phyloP scores from a whole-genome alignment of 1,140 invertebrate genomes.

The Ephestia elutella region DNA sequence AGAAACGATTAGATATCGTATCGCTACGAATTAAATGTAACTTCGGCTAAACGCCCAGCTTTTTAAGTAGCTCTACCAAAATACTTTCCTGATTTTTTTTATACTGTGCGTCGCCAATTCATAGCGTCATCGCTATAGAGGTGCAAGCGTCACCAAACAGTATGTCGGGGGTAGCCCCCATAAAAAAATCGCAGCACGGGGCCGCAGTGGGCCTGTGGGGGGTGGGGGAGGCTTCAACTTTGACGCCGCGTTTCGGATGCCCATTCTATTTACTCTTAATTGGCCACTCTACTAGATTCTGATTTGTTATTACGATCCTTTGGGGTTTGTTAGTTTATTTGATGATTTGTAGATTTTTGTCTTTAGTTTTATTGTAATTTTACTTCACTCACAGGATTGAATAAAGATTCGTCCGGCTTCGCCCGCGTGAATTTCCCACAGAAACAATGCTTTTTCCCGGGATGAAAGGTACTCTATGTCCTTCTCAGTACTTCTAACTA shows the following conservation, averaged over 20 bases:
- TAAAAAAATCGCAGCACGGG: constrained; percentile 56
- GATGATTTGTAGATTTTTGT: neutral
- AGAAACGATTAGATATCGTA: too few species aligned
- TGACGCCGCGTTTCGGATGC: constrained; percentile 47
- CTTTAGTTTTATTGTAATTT: too few species aligned
- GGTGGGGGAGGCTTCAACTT: constrained; percentile 43
- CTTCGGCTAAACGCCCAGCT: too few species aligned
- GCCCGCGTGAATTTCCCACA: too few species aligned
- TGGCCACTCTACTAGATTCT: constrained; percentile 43
- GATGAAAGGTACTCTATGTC: too few species aligned
- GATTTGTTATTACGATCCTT: constrained; percentile 33
- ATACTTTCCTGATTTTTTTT: too few species aligned
- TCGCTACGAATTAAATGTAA: too few species aligned
- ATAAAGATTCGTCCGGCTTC: too few species aligned
- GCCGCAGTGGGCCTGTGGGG: constrained; percentile 8
- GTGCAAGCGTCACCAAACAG: constrained; percentile 66
- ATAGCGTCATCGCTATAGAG: constrained; percentile 22
- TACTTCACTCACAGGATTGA: too few species aligned
- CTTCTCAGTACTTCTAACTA: too few species aligned
- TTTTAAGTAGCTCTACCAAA: too few species aligned
- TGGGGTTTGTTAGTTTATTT: neutral
- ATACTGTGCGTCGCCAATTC: constrained; percentile 23
- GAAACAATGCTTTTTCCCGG: too few species aligned
- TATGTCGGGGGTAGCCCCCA: constrained; percentile 33
- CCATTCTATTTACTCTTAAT: constrained; percentile 54